Evolutionary conservation across 2,888 invertebrate species (phyloP), one percentile per base, ranked within the genome.

Genomic region (Autographa gamma): DNA sequence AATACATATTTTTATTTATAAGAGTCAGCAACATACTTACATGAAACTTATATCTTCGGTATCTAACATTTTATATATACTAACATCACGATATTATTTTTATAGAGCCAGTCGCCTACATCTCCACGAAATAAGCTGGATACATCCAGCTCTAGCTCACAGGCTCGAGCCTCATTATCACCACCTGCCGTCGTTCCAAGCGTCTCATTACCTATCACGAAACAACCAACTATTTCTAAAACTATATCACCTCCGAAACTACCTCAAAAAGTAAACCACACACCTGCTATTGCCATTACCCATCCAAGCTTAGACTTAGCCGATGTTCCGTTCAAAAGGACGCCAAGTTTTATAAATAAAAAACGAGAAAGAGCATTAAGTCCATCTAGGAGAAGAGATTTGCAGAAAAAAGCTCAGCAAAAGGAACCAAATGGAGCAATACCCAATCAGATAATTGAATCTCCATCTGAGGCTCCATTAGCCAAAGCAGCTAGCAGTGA

Each of bases 231-330:
- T 60, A 91, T 90, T 82, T 91, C 93, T 73, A 96, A 93, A 88
- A 80, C 75, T 68, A 81, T 89, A 76, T 91, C 92, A 66, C 91
- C 48, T 48, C 48, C 93, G 69, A 89, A 89, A 58, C 87, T 84
- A 66, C 89, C 87, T 38, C 76, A 85, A 54, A 96, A 95, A 89
- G 65, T 88, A 4, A 93, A 89, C 71, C 93, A 94, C 61, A 93
- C 93, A 52, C 96, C 97, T 79, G 94, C 96, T 14, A 96, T 97
- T 73, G 96, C 96, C 11, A 96, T 96, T 7, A 97, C 96, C 56
- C 96, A 96, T 81, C 96, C 96, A 68, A 96, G 96, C 79, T 82
- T 96, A 86, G 96, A 96, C 84, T 88, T 96, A 85, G 89, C 94
- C 9, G 95, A 96, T 80, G 90, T 94, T 14, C 94, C 95, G 41